Conservation (phyloP, 2,888 invertebrate genomes). For the Lissonota sp. region DNA sequence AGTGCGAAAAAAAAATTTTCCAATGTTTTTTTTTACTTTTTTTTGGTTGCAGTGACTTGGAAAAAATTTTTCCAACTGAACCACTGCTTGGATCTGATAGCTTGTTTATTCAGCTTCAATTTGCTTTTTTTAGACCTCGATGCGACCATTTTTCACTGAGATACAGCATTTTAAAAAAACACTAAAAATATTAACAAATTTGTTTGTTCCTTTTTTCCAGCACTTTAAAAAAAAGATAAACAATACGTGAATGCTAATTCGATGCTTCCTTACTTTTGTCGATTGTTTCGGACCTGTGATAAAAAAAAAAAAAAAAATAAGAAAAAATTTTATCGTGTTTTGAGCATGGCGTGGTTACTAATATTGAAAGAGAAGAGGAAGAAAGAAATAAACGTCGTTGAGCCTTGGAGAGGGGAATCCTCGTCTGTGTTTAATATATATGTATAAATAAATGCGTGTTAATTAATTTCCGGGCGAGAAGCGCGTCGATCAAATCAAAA, state of each 20-base stretch:
- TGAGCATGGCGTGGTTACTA: constrained; percentile 67
- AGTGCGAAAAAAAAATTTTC: too few relatives aligned
- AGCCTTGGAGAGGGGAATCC: constrained; percentile 66
- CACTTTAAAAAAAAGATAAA: too few relatives aligned
- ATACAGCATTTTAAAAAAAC: too few relatives aligned
- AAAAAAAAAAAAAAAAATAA: constrained; percentile 26
- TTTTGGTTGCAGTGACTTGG: too few relatives aligned
- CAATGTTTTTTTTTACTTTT: too few relatives aligned
- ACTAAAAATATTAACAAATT: too few relatives aligned
- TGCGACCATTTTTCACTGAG: too few relatives aligned
- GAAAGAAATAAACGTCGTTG: constrained; percentile 65
- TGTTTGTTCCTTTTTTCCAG: too few relatives aligned
- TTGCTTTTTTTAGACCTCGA: too few relatives aligned
- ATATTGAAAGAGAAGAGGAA: constrained; percentile 40
- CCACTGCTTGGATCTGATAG: too few relatives aligned
- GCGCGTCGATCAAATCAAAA: constrained; percentile 16
- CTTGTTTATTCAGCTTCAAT: too few relatives aligned
- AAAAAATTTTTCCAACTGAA: too few relatives aligned
- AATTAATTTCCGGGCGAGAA: constrained; percentile 31
- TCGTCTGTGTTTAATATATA: constrained; percentile 49
- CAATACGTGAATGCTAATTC: neutral
- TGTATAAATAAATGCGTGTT: constrained; percentile 54
- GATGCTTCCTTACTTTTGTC: neutral
- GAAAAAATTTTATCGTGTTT: constrained; percentile 71
- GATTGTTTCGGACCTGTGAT: neutral